Conservation (phyloP, 2,888 invertebrate species). For the Platycnemis pennipes region DNA sequence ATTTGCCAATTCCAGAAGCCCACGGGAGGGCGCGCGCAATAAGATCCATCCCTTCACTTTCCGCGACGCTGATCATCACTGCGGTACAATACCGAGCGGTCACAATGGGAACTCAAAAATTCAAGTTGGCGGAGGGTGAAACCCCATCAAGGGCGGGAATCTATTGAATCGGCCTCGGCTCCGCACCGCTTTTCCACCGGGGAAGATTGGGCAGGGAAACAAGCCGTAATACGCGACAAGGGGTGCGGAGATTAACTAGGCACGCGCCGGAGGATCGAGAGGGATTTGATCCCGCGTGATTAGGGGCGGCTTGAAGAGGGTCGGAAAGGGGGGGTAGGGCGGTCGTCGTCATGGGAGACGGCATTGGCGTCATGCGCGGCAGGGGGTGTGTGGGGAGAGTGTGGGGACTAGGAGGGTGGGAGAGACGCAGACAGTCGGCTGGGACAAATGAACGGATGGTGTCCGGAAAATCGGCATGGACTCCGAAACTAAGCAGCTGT, state of each 20-base stretch:
- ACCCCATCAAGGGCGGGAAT: not conserved
- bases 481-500: not conserved
- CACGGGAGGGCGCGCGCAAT: not conserved
- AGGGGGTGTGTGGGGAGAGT: not conserved
- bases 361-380: not conserved
- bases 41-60: not conserved
- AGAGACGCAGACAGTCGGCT: not conserved
- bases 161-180: not conserved
- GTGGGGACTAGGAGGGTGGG: not conserved
- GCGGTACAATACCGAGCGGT: not conserved
- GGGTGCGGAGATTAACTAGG: not conserved
- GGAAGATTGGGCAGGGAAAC: not conserved
- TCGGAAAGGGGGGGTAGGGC: not conserved
- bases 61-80: not conserved
- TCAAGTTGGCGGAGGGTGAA: not conserved
- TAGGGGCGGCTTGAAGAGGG: conserved; percentile 22
- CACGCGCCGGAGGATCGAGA: not conserved
- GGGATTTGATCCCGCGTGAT: conserved; percentile 16
- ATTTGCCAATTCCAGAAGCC: not conserved
- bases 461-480: not conserved
- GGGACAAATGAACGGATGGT: not conserved
- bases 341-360: conserved; percentile 6
- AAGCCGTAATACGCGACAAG: not conserved
- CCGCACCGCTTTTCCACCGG: not conserved
- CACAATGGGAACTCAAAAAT: not conserved